Conservation (phyloP, 2,113 vertebrate species). For the Pandion haliaetus region DNA sequence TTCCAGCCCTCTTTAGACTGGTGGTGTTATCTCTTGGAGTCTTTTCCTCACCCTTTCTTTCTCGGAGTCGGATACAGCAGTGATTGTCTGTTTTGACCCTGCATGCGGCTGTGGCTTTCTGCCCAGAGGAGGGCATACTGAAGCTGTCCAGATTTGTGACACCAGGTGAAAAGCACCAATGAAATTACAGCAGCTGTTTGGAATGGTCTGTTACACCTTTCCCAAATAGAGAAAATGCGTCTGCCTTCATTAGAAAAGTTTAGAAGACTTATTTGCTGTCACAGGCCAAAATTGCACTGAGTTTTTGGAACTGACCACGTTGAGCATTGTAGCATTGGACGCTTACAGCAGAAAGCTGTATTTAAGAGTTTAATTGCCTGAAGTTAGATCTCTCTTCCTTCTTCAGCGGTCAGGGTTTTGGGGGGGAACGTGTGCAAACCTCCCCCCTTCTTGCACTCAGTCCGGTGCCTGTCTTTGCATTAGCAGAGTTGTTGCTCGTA, state of each 20-base stretch:
- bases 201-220: slow-evolving; percentile 14
- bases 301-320: background rate
- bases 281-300: background rate
- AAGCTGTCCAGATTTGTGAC: background rate
- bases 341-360: background rate
- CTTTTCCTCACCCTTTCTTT: background rate
- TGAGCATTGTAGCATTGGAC: background rate
- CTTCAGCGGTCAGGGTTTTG: background rate
- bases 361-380: background rate
- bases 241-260: slow-evolving; percentile 20
- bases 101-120: background rate
- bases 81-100: background rate
- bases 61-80: background rate
- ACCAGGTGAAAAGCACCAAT: slow-evolving; percentile 55
- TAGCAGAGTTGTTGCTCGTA: background rate
- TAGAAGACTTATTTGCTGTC: slow-evolving; percentile 15
- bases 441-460: fast-evolving
- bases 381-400: background rate
- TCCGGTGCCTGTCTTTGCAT: background rate
- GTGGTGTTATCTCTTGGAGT: background rate
- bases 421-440: fast-evolving
- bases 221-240: slow-evolving; percentile 34
- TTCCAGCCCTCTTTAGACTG: background rate
- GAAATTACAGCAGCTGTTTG: slow-evolving; percentile 50
- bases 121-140: slow-evolving; percentile 43